Evolutionary conservation across 2,888 invertebrate species (phyloP).

Genomic region (Pimpla rufipes): DNA sequence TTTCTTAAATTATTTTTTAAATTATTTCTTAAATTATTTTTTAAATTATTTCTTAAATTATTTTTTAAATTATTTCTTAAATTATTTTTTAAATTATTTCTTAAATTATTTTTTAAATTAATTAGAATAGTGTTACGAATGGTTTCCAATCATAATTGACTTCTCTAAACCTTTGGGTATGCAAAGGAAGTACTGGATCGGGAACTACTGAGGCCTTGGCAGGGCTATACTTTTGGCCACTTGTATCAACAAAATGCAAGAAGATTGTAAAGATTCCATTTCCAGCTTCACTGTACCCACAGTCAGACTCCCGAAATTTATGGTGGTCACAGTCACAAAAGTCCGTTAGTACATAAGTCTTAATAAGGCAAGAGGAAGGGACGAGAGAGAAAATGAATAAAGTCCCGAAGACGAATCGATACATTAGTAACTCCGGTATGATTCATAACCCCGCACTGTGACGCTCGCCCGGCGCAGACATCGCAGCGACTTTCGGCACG

Average conservation of each 20-base stretch:
- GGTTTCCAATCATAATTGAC: too few species aligned
- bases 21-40: too few species aligned
- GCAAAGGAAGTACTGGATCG: too few species aligned
- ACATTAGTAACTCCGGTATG: constrained; percentile 82
- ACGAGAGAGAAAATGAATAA: constrained; percentile 29
- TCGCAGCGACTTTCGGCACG: constrained; percentile 3
- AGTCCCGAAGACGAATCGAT: constrained; percentile 77
- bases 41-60: too few species aligned
- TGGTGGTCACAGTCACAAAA: not conserved
- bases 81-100: too few species aligned
- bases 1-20: too few species aligned
- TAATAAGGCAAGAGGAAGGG: constrained; percentile 5
- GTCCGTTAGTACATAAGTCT: constrained; percentile 12
- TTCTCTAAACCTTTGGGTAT: too few species aligned
- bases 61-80: too few species aligned
- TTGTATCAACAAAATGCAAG: too few species aligned
- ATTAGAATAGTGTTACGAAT: too few species aligned
- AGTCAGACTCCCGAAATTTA: not conserved
- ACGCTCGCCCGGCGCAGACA: constrained; percentile 29
- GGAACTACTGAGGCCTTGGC: too few species aligned
- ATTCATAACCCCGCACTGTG: constrained; percentile 76
- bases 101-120: too few species aligned
- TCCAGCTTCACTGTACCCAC: not conserved
- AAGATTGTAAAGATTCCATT: not conserved
- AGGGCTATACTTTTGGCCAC: not conserved